A percentile compares a stretch with the other conserved stretches of the same genome.
Evolutionary conservation across 2,797 vertebrate genomes (phyloP).

Genomic region (Esox masquinongy): DNA sequence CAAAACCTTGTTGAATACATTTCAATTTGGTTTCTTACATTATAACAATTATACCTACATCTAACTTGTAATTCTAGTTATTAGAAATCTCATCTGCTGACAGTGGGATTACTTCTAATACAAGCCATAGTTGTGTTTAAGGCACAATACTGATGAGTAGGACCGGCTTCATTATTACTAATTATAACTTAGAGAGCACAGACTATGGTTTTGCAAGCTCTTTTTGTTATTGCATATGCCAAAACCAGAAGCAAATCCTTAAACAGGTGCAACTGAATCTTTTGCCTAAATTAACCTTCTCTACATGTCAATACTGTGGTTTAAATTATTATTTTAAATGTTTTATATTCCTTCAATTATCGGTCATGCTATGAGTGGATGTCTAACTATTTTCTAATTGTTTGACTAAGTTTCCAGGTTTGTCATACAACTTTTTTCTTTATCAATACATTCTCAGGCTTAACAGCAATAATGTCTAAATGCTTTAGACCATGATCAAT

Average conservation of each 20-base stretch:
- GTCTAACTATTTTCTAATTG: neutral
- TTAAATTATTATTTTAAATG: neutral
- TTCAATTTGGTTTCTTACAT: neutral
- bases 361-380: neutral
- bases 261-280: neutral
- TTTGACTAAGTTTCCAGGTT: neutral
- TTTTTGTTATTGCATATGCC: neutral
- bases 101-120: neutral
- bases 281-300: neutral
- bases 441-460: neutral
- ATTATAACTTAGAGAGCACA: neutral
- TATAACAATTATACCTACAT: neutral
- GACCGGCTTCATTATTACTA: neutral
- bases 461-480: neutral
- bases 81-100: neutral
- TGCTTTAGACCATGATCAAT: neutral
- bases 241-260: neutral
- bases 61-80: slow-evolving; percentile 3
- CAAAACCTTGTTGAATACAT: neutral
- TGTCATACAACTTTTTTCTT: neutral
- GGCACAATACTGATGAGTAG: neutral
- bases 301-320: neutral
- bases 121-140: neutral
- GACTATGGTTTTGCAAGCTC: neutral
- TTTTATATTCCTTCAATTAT: neutral